Conservation (phyloP, 92 coral and sea anemone genomes). For the Hydrozoanthus gracilis region DNA sequence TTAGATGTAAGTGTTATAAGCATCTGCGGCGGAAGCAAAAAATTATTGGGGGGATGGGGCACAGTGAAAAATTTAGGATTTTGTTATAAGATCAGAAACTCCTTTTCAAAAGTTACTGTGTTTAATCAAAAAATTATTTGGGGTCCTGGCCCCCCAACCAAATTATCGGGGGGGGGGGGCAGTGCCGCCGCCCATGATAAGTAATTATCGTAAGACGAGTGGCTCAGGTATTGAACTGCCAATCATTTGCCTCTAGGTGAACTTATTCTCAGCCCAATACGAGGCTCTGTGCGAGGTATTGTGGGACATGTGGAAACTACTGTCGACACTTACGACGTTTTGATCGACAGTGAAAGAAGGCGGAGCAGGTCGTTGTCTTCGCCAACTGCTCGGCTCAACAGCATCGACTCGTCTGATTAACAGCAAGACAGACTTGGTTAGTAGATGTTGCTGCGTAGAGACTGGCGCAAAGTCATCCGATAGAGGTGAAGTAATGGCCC, state of each 20-base stretch:
- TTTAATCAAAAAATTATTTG: too few species aligned
- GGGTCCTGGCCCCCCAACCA: too few species aligned
- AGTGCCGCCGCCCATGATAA: too few species aligned
- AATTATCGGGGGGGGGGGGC: too few species aligned
- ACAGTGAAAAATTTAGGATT: too few species aligned
- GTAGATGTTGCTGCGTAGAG: neutral
- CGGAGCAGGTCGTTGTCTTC: conserved; percentile 9
- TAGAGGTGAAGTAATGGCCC: neutral
- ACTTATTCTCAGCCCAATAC: conserved; percentile 83
- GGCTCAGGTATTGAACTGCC: too few species aligned
- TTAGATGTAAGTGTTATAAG: too few species aligned
- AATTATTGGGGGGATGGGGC: too few species aligned
- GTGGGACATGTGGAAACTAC: conserved; percentile 92
- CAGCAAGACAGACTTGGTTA: neutral
- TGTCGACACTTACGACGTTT: conserved; percentile 84
- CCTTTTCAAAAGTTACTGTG: too few species aligned
- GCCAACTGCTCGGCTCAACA: conserved; percentile 7
- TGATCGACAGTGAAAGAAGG: conserved; percentile 64
- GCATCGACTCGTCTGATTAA: conserved; percentile 36
- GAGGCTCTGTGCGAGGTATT: conserved; percentile 95
- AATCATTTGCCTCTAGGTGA: conserved; percentile 65
- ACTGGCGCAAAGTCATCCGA: neutral
- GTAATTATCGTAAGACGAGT: too few species aligned
- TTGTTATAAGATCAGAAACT: too few species aligned
- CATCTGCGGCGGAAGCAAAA: too few species aligned